Percentiles rank a stretch among this genome's conserved stretches.
Evolutionary conservation across 2,797 vertebrate genomes (phyloP).

Genomic region (Danio tinwini): DNA sequence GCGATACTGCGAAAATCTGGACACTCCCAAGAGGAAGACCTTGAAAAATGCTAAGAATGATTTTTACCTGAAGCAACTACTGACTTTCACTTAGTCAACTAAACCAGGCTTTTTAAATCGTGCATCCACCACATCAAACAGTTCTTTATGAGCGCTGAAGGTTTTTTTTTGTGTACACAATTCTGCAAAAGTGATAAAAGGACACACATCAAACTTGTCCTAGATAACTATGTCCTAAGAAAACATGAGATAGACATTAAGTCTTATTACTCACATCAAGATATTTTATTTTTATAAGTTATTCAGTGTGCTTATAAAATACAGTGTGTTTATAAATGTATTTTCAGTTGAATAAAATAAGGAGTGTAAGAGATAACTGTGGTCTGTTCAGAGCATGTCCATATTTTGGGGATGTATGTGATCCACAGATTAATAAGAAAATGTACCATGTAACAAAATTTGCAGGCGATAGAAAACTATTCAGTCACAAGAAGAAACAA

Average conservation of each 20-base stretch:
- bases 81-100: conserved; percentile 16
- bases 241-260: not conserved
- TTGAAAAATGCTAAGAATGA: conserved; percentile 37
- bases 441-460: too few species aligned
- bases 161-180: not conserved
- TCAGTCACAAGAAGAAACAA: too few species aligned
- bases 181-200: not conserved
- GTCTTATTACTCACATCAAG: not conserved
- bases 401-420: too few species aligned
- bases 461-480: too few species aligned
- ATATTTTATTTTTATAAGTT: too few species aligned
- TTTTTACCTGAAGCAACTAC: conserved; percentile 27
- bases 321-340: too few species aligned
- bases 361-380: too few species aligned
- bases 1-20: conserved; percentile 4
- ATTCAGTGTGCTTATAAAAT: too few species aligned
- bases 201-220: not conserved
- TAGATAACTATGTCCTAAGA: not conserved
- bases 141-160: not conserved
- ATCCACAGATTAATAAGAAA: too few species aligned
- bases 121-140: not conserved
- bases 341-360: too few species aligned
- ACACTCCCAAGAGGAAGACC: conserved; percentile 37
- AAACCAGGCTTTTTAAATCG: not conserved
- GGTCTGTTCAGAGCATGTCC: too few species aligned